Evolutionary conservation across 2,797 vertebrate species (phyloP).

Genomic region (Loriculus beryllinus): DNA sequence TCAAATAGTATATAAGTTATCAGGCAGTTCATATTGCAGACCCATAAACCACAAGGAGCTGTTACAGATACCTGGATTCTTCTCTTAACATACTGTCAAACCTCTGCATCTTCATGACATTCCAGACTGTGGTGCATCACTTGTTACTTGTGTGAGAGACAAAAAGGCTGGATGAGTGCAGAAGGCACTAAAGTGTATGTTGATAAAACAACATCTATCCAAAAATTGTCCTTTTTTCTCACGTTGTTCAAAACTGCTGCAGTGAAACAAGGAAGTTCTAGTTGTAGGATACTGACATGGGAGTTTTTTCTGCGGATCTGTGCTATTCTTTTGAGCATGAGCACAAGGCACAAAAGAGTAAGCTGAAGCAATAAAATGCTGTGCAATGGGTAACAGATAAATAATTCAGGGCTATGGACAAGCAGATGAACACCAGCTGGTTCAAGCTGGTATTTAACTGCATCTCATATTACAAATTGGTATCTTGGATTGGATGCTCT

Average conservation of each 20-base stretch:
- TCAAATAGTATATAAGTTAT: neutral
- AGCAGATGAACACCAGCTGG: neutral
- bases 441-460: neutral
- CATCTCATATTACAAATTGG: neutral
- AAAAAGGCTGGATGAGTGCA: neutral
- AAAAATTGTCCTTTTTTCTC: neutral
- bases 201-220: neutral
- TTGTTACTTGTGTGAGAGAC: neutral
- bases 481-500: neutral
- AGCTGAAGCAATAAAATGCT: neutral
- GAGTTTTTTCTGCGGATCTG: neutral
- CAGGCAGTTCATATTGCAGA: neutral
- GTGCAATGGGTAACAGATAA: neutral
- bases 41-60: neutral
- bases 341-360: neutral
- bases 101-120: neutral
- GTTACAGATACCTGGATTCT: neutral
- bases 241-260: neutral
- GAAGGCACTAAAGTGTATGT: neutral
- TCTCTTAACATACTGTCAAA: neutral
- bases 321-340: neutral
- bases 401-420: conserved; percentile 15
- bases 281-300: neutral
- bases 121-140: neutral
- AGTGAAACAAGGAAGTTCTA: neutral